Evolutionary conservation across 2,797 vertebrate species (phyloP), one percentile per base, ranked within the genome.

Genomic region (Phoebastria nigripes): DNA sequence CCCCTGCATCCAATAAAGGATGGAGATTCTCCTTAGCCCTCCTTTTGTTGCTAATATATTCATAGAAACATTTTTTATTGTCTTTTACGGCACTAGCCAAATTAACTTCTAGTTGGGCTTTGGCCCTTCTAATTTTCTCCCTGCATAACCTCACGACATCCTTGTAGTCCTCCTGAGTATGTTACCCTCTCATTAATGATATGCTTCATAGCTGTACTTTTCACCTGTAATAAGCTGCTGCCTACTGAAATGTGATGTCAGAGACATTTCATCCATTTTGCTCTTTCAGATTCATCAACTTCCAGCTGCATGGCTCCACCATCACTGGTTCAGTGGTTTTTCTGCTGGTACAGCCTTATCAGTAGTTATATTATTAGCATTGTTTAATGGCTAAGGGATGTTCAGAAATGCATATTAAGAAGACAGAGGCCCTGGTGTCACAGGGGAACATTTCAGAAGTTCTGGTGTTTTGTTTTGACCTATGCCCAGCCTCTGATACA

Each of bases 221-320:
- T 61, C 15, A 39, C 18, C 19, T 24, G 8, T 29, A 76, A 4
- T 15, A 94, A 62, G 19, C 61, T 84, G 81, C 71, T 77, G 47
- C 35, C 21, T 63, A 70, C 46, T 63, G 59, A 89, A 93, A 96
- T 51, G 71, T 54, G 65, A 85, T 55, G 33, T 72, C 81, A 79
- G n/a, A 81, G 79, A 86, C 46, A 51, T 90, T 96, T 92, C 41
- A 79, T 61, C 69, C 62, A 83, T 89, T 88, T 72, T 73, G 56
- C n/a, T 92, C 41, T 89, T 87, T 71, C 63, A 78, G 51, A 97
- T 70, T 96, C 72, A 90, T 84, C 85, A 89, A 39, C 55, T 54
- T 88, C 54, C 71, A 89, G 71, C 87, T 91, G 72, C 55, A 86
- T 77, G 67, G 37, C 54, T 77, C 46, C 56, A 85, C 15, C 63